Base-by-base conservation (phyloP, 1,140 invertebrate genomes). In the Euura lappo region DNA sequence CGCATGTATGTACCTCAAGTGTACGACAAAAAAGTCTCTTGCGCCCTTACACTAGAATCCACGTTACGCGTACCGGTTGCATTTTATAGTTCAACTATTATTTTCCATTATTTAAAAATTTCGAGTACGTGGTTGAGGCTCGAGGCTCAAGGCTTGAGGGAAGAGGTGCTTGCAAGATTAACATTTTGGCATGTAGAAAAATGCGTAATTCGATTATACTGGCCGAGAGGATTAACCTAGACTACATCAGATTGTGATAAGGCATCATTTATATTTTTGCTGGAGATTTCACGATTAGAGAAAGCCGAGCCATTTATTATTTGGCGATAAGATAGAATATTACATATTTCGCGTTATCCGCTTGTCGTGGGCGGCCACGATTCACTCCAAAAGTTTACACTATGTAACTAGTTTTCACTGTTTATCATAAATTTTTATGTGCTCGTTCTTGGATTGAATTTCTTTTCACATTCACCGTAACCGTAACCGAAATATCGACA, bases 301-400 rank as follows among this genome's bases (percentile, higher is more conserved):
- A 77, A 74, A 75, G 74, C 72, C 70, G 51, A 69, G 44, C 45
- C 73, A 72, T 70, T 69, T n/a, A 28, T 28, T 28, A 47, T 74
- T 47, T 4, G 42, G 4, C 46, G 79, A 82, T 82, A 82, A 82
- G 80, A 81, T 82, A 82, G 76, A 76, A 68, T 68, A 42, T 68
- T 44, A 68, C 66, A 68, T 68, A 10, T 42, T 68, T 68, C 66
- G 1, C 13, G 51, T 60, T 60, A 60, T 60, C 13, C 51, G 51
- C 51, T 60, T 60, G 3, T 60, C 3, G 51, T 60, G 8, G 13
- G 13, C 51, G 51, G 51, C 10, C 51, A 3, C 51, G 51, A 60
- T 60, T 60, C 28, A 28, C 28, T 28, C 28, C 28, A n/a, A n/a
- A n/a, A n/a, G n/a, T n/a, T n/a, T n/a, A n/a, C n/a, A n/a, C n/a